Conservation (phyloP, 2,113 vertebrate genomes). For the Propithecus coquereli region DNA sequence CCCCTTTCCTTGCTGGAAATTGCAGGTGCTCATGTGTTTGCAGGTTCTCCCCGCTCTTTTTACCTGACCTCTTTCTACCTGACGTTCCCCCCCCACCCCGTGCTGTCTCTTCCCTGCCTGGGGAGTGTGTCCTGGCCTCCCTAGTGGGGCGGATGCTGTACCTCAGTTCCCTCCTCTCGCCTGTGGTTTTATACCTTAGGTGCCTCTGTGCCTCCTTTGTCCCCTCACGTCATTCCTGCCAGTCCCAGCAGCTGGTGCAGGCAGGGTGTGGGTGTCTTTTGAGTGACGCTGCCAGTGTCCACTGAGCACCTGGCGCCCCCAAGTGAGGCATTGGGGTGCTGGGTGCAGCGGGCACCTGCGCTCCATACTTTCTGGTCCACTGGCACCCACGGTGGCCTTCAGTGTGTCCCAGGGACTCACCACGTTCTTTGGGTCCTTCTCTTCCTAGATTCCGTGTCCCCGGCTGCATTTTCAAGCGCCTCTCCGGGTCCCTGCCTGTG, state of each 20-base stretch:
- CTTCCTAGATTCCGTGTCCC: too few relatives aligned
- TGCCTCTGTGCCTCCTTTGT: background rate
- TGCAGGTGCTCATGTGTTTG: too few relatives aligned
- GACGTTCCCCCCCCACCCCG: background rate
- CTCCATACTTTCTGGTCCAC: too few relatives aligned
- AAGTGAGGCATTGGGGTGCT: background rate
- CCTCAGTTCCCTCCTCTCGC: background rate
- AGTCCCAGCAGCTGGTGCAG: background rate
- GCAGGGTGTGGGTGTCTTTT: background rate
- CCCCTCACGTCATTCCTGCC: background rate
- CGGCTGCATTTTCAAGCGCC: too few relatives aligned
- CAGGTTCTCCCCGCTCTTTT: background rate
- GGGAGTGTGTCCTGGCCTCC: background rate
- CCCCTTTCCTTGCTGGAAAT: background rate
- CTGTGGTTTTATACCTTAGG: too few relatives aligned
- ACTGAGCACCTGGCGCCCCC: background rate
- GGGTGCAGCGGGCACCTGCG: too few relatives aligned
- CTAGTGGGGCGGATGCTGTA: fast-evolving
- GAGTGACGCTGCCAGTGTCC: background rate
- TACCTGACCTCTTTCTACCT: background rate
- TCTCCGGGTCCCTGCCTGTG: too few relatives aligned
- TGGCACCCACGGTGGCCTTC: too few relatives aligned
- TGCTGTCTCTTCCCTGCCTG: background rate
- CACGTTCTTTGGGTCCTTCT: too few relatives aligned
- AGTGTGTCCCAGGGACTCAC: too few relatives aligned